Conservation (phyloP, 2,113 vertebrate genomes). For the Pangasianodon gigas region DNA sequence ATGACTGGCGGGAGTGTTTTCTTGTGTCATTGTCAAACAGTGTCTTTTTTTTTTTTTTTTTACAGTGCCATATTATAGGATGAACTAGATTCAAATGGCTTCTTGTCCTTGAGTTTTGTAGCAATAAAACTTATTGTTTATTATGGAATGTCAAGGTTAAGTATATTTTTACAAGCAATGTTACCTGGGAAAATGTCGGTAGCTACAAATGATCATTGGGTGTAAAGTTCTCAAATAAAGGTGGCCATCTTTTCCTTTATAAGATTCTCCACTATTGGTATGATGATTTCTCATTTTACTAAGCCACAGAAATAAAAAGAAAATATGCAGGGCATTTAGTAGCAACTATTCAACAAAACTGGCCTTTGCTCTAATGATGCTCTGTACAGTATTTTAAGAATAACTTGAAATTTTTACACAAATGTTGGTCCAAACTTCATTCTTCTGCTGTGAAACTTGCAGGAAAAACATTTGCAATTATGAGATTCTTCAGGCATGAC, state of each 20-base stretch:
- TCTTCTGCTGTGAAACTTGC: not conserved
- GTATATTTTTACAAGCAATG: not conserved
- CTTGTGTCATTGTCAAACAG: constrained; percentile 1
- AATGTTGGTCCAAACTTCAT: not conserved
- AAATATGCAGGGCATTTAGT: not conserved
- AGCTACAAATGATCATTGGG: not conserved
- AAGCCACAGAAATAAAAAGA: not conserved
- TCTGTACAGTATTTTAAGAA: not conserved
- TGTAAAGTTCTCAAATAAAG: not conserved
- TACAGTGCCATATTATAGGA: not conserved
- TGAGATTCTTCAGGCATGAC: not conserved
- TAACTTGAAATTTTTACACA: not conserved
- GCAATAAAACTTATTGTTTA: constrained; percentile 1
- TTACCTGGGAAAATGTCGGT: not conserved
- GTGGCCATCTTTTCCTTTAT: not conserved
- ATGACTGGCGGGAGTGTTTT: not conserved
- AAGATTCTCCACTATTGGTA: not conserved
- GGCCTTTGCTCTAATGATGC: not conserved
- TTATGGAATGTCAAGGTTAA: constrained; percentile 15
- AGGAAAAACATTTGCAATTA: not conserved
- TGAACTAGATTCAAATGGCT: not conserved
- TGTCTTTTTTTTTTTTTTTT: not conserved
- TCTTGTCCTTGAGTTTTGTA: constrained; percentile 3
- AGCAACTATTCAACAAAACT: not conserved
- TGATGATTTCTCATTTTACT: not conserved